Evolutionary conservation across 2,797 vertebrate species (phyloP).

Genomic region (Eremophila alpestris): DNA sequence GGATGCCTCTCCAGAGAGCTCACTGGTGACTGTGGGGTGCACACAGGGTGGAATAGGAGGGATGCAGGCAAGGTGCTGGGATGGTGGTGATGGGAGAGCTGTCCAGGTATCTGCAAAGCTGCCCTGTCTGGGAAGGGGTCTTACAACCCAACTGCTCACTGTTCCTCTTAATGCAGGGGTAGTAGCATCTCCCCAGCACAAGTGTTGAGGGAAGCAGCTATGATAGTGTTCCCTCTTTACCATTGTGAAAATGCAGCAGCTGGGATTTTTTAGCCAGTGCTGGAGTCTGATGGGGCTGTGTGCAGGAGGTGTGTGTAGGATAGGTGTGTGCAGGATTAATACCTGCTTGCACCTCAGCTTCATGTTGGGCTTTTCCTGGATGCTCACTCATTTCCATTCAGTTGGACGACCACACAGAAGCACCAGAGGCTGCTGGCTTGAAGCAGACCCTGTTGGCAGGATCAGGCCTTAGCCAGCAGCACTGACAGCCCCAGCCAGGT

Average conservation of each 20-base stretch:
- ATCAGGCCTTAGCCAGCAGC: background rate
- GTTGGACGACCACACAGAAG: background rate
- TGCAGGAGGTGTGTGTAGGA: background rate
- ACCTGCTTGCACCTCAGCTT: background rate
- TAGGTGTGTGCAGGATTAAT: background rate
- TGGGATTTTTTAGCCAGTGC: rapidly evolving
- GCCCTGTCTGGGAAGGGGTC: background rate
- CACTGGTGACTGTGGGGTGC: background rate
- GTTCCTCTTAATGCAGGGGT: background rate
- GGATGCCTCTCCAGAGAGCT: background rate
- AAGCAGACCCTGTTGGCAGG: background rate
- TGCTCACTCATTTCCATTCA: background rate
- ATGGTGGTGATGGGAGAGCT: background rate
- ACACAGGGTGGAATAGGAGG: rapidly evolving
- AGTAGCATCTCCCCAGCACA: background rate
- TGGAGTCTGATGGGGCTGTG: rapidly evolving
- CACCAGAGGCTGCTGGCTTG: background rate
- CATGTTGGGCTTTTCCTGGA: background rate
- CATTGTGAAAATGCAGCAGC: background rate
- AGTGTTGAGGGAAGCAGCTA: rapidly evolving
- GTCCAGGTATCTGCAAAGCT: background rate
- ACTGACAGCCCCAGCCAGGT: background rate
- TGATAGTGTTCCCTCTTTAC: background rate
- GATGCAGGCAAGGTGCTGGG: background rate
- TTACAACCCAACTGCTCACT: rapidly evolving